A percentile compares a stretch with the other conserved stretches of the same genome.
Evolutionary conservation across 2,888 invertebrate genomes (phyloP).

Genomic region (Stramonita haemastoma): DNA sequence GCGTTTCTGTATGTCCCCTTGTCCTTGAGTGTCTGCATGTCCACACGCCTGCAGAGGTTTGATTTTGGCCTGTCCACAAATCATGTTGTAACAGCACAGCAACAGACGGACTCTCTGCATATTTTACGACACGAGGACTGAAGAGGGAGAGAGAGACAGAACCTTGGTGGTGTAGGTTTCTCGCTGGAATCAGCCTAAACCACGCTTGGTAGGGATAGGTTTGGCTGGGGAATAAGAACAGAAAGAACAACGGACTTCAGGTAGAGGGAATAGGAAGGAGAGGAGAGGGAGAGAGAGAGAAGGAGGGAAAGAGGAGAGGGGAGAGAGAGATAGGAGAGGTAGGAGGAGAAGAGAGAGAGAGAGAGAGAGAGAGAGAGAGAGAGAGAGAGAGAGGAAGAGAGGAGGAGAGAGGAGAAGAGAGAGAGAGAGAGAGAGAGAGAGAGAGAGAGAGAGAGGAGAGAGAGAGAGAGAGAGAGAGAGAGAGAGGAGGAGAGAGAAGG

Average conservation of each 20-base stretch:
- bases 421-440: background rate
- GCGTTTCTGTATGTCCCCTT: no score
- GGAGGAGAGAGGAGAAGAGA: background rate
- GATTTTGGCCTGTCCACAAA: no score
- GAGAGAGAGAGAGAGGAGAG: background rate
- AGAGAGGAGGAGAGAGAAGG: background rate
- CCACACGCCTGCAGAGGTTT: no score
- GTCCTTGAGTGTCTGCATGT: no score
- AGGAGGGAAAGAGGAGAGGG: background rate
- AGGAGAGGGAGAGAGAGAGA: background rate
- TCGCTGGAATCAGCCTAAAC: no score
- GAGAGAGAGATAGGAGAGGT: background rate
- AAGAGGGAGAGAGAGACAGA: background rate
- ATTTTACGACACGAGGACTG: no score
- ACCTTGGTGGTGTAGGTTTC: no score
- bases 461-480: background rate
- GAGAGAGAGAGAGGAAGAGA: background rate
- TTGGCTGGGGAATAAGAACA: background rate
- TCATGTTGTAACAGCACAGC: no score
- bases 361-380: background rate
- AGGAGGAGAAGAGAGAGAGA: background rate
- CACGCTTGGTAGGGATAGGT: no score
- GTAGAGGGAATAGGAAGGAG: background rate
- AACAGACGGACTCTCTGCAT: no score
- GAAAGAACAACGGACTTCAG: no score